Base-by-base conservation (phyloP, 2,113 vertebrate species). In the Corythaixoides concolor region DNA sequence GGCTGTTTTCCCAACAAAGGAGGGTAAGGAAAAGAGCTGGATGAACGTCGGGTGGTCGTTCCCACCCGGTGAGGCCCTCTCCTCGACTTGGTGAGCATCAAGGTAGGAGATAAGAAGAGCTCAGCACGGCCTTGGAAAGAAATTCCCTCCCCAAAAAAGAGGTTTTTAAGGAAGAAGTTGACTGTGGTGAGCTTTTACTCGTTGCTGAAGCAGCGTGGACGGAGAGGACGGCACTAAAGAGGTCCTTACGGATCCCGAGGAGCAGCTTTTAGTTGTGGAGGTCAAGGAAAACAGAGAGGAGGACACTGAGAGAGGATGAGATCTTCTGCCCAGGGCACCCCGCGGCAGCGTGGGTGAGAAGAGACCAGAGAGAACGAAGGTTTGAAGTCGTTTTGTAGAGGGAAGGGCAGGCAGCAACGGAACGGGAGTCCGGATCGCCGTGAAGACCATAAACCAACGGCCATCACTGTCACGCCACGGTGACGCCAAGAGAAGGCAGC, bases 391-490 rank as follows among this genome's bases (percentile, higher is more conserved):
- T 26, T 69, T 41, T 5, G 35, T 4, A 15, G 18, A 19, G 30
- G 37, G 37, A 84, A 80, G 69, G 12, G 32, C 4, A 14, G 39
- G 27, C 6, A 33, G 32, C 17, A 13, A 32, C 4, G 15, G 55
- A 15, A 8, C 6, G 9, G 10, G 69, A 35, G 62, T 12, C 15
- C 0, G 5, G 53, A 27, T 3, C 3, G 39, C 41, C 1, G 11
- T 0, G 5, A 50, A 24, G 63, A 5, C 2, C 7, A 13, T 1
- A 15, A 43, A 43, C 17, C 27, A 14, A 59, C 1, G 23, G 81
- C 50, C 32, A 6, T 4, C 1, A 3, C 8, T 5, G 47, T 8
- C n/a, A 15, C 2, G 4, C 21, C 9, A 20, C 0, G 32, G 41
- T 16, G 53, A 47, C 2, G 0, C 14, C 8, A 28, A 9, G 58